These are phyloP conservation scores for Ahaetulla prasina DNA, from an alignment of 2,113 vertebrate species.

Conservation along the genomic window DNA sequence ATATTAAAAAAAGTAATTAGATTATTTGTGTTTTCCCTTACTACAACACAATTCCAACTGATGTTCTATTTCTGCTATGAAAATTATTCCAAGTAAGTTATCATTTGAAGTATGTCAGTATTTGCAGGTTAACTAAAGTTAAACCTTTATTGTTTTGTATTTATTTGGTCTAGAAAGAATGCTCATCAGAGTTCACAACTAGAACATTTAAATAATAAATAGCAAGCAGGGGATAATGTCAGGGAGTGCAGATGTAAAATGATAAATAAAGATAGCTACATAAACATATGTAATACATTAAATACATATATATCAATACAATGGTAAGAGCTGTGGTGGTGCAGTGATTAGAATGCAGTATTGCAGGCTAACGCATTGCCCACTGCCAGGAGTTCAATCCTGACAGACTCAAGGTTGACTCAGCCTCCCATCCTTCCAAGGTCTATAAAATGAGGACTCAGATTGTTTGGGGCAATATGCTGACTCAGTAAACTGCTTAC, in stretches of 20 bases:
- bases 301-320: not conserved
- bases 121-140: not conserved
- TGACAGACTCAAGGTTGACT: no score
- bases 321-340: not conserved
- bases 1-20: not conserved
- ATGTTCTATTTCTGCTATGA: no score
- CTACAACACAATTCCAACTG: no score
- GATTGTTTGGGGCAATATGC: no score
- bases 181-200: not conserved
- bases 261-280: not conserved
- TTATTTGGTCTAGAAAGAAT: not conserved
- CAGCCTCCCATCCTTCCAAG: no score
- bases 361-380: no score
- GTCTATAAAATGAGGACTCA: no score
- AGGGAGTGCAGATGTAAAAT: not conserved
- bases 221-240: not conserved
- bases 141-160: not conserved
- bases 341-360: no score
- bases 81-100: no score
- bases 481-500: no score
- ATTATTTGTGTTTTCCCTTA: not conserved
- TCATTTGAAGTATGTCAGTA: no score
- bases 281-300: not conserved
- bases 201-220: not conserved
- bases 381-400: no score